A percentile compares a stretch with the other conserved stretches of the same genome.
These are phyloP conservation scores for Nebria salina DNA, from an alignment of 2,888 invertebrate genomes.

Conservation along the genomic window DNA sequence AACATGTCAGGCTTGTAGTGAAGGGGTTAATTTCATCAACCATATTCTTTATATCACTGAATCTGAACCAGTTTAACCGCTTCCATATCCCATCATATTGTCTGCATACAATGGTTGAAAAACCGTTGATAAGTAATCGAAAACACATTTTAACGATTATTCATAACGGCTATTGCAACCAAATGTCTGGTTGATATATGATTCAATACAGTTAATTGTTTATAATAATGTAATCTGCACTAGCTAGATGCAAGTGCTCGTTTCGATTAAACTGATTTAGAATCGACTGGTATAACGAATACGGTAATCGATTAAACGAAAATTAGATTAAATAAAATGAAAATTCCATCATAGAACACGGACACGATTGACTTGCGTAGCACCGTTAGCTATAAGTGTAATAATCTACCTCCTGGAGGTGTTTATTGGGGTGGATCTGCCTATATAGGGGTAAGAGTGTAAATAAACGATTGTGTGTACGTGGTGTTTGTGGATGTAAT, in stretches of 20 bases:
- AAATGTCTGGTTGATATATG: too few species aligned
- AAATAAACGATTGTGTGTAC: constrained; percentile 6
- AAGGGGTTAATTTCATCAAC: neutral
- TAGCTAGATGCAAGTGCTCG: neutral
- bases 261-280: neutral
- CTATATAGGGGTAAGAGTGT: neutral
- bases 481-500: neutral
- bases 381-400: neutral
- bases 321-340: neutral
- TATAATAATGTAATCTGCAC: too few species aligned
- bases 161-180: neutral
- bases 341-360: neutral
- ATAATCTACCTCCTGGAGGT: neutral
- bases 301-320: neutral
- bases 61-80: neutral
- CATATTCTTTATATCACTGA: neutral
- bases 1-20: neutral
- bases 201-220: too few species aligned
- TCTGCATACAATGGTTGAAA: neutral
- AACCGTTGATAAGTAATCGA: neutral
- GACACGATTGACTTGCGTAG: neutral
- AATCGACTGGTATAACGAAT: constrained; percentile 1
- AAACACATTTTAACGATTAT: neutral
- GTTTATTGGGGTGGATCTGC: neutral
- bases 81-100: neutral